Base-by-base conservation (phyloP, 2,888 invertebrate species). In the Mesodorylaimus sp. region DNA sequence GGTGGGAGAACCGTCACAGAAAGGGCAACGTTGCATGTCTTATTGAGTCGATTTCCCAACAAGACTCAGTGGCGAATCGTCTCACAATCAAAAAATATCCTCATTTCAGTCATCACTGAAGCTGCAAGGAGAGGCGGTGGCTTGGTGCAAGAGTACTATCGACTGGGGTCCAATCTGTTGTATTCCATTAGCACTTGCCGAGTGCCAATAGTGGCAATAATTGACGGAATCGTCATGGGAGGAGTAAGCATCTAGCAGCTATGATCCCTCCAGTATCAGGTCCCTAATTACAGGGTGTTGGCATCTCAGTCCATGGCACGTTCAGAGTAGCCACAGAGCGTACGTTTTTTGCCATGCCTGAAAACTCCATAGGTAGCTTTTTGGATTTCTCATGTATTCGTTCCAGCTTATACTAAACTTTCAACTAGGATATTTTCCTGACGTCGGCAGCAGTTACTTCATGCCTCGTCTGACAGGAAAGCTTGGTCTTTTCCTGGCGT, bases 201-300 rank as follows among this genome's bases (percentile, higher is more conserved):
- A 64, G 80, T 83, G 55, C 95, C 95, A 0, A 91, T 86, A 64
- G 75, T 97, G 52, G 86, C 95, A 1, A 65, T 95, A 2, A 85
- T 97, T 51, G 78, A 87, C 73, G 93, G 93, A 1, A 86, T 95
- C 53, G 86, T 87, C 0, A 95, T 97, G 93, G 97, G 95, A 37
- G 93, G 93, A 48, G 74, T 74, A 53, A 52, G 63, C 55, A 27
- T n/a, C n/a, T n/a, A n/a, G n/a, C n/a, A n/a, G n/a, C n/a, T n/a
- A n/a, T n/a, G n/a, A n/a, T n/a, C n/a, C n/a, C n/a, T n/a, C n/a
- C n/a, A n/a, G n/a, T n/a, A n/a, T n/a, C n/a, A n/a, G n/a, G n/a
- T n/a, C n/a, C n/a, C 29, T 42, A 13, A 25, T 58, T 60, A 25
- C 57, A 74, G 73, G 95, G 95, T 32, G 80, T 89, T 44, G 95